phyloP scores from a whole-genome alignment of 2,113 vertebrate species.

The Blennius ocellaris region DNA sequence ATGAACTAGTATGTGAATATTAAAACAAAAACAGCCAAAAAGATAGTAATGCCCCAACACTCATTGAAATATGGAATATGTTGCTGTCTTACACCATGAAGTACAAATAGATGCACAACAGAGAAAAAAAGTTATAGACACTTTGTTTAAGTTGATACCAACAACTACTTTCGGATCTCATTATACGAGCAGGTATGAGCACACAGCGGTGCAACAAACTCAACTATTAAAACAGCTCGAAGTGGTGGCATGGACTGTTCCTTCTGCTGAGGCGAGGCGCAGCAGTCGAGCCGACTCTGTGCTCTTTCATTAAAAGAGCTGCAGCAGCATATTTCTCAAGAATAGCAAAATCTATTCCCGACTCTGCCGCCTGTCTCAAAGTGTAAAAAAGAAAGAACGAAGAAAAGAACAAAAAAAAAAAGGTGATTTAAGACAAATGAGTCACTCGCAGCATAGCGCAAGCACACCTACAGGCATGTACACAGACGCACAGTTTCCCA shows the following conservation, averaged over 20 bases:
- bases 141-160: neutral
- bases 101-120: neutral
- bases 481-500: slow-evolving; percentile 31
- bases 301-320: slow-evolving; percentile 37
- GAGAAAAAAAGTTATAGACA: neutral
- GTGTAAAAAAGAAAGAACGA: slow-evolving; percentile 37
- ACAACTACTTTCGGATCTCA: neutral
- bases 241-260: slow-evolving; percentile 15
- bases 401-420: slow-evolving; percentile 29
- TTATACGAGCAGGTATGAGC: neutral
- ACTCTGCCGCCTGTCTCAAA: slow-evolving; percentile 40
- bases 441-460: slow-evolving; percentile 41
- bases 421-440: slow-evolving; percentile 47
- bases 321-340: slow-evolving; percentile 30
- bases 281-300: slow-evolving; percentile 9
- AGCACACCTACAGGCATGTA: slow-evolving; percentile 36
- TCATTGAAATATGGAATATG: no score
- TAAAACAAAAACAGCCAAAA: no score
- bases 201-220: neutral
- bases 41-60: no score
- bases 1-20: no score
- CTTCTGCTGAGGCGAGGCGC: slow-evolving; percentile 13
- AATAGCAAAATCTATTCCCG: slow-evolving; percentile 55
- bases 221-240: slow-evolving; percentile 20
- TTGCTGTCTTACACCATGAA: no score